Evolutionary conservation across 2,888 invertebrate species (phyloP), one percentile per base, ranked within the genome.

Genomic region (Aquatica leii): DNA sequence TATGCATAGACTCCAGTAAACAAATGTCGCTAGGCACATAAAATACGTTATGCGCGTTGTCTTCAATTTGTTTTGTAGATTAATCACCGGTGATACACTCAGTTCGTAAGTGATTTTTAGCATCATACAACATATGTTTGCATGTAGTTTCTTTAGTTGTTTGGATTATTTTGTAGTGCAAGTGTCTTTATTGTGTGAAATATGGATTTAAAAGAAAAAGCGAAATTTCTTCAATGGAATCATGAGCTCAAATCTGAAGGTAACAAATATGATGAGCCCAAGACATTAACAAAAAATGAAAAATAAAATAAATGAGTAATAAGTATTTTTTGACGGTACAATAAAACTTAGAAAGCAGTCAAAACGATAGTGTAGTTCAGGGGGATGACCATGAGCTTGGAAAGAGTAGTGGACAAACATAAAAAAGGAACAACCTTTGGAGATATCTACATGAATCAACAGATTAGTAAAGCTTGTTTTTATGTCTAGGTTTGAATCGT

Each of bases 341-440:
- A n/a, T n/a, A n/a, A n/a, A n/a, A n/a, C n/a, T n/a, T n/a, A n/a
- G n/a, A n/a, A n/a, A n/a, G n/a, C n/a, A n/a, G n/a, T n/a, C n/a
- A n/a, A n/a, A n/a, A n/a, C n/a, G n/a, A n/a, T n/a, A n/a, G n/a
- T n/a, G n/a, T n/a, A n/a, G n/a, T n/a, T n/a, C 5, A 31, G 31
- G 5, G 9, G 31, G 31, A 31, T 31, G 31, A 49, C 50, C 35
- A 50, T 49, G 49, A 49, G 35, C 49, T 57, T 15, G 50, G 37
- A 57, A 48, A 57, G n/a, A n/a, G n/a, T n/a, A n/a, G n/a, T n/a
- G n/a, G n/a, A n/a, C n/a, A n/a, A n/a, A n/a, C n/a, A n/a, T n/a
- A n/a, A n/a, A n/a, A n/a, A 57, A 50, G 57, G 48, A 37, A 17
- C 15, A 50, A 57, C 43, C 48, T 56, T 21, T 56, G 57, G 37